Conservation (phyloP, 2,888 invertebrate species). For the Andricus curvator region DNA sequence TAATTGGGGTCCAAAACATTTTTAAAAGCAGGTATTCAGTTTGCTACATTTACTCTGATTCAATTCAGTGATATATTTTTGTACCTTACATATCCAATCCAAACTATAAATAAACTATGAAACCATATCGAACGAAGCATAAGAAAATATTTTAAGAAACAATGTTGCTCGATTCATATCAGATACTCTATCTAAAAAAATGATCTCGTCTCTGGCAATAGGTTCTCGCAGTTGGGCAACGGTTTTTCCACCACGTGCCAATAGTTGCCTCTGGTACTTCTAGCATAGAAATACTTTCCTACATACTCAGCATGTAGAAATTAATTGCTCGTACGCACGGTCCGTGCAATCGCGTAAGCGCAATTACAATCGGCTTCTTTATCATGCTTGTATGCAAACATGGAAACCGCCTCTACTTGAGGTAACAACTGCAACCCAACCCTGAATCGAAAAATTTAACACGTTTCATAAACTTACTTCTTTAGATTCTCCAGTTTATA, state of each 20-base stretch:
- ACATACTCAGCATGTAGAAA: constrained; percentile 45
- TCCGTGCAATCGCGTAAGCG: constrained; percentile 44
- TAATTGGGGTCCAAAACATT: neutral
- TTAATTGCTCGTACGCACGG: constrained; percentile 50
- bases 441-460: neutral
- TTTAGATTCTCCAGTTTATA: neutral
- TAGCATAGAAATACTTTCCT: constrained; percentile 1
- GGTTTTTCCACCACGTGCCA: constrained; percentile 40
- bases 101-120: neutral
- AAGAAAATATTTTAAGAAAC: neutral
- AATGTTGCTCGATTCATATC: neutral
- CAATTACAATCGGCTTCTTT: constrained; percentile 48
- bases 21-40: too few relatives aligned
- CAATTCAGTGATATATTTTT: neutral
- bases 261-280: constrained; percentile 29
- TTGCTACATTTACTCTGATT: too few relatives aligned
- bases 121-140: neutral
- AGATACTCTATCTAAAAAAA: neutral
- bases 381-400: constrained; percentile 37
- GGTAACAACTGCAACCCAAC: neutral
- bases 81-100: neutral
- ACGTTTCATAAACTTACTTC: neutral
- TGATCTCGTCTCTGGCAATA: neutral
- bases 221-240: constrained; percentile 46
- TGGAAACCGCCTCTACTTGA: constrained; percentile 42